Conservation (phyloP, 2,797 vertebrate species). For the Hephaestus fuliginosus region DNA sequence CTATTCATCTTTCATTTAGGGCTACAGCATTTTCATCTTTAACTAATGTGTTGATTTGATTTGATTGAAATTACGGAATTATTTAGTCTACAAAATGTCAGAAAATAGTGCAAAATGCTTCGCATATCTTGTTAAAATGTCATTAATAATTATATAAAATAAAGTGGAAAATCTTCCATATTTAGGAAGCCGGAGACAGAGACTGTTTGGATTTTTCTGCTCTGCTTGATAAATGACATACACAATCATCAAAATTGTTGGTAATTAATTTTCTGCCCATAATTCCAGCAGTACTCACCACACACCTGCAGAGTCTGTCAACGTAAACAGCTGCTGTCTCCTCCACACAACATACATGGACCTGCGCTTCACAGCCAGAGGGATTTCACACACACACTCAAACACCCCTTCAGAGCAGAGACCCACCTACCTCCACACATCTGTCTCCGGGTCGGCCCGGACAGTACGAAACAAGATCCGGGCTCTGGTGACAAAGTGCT, state of each 20-base stretch:
- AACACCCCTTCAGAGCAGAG: conserved; percentile 30
- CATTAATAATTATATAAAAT: background rate
- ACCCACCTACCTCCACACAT: conserved; percentile 76
- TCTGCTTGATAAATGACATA: background rate
- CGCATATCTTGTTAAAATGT: background rate
- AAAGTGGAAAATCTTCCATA: background rate
- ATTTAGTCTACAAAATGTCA: background rate
- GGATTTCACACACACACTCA: conserved; percentile 12
- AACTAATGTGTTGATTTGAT: background rate
- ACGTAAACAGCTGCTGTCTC: conserved; percentile 39
- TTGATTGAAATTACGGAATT: no score
- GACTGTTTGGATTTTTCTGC: background rate
- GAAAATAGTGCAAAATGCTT: background rate
- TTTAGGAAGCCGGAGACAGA: background rate
- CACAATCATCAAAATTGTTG: background rate
- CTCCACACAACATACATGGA: conserved; percentile 2
- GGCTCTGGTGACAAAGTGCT: conserved; percentile 39
- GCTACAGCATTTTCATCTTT: background rate
- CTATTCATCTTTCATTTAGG: background rate
- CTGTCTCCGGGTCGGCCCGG: conserved; percentile 42
- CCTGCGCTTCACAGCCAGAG: conserved; percentile 43
- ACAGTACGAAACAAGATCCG: conserved; percentile 36
- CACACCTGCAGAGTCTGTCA: conserved; percentile 44
- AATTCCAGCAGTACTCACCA: background rate
- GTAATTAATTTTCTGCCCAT: conserved; percentile 9